These are phyloP conservation scores for Drosophila ercepeae DNA, from an alignment of 1,140 invertebrate species.

Conservation along the genomic window DNA sequence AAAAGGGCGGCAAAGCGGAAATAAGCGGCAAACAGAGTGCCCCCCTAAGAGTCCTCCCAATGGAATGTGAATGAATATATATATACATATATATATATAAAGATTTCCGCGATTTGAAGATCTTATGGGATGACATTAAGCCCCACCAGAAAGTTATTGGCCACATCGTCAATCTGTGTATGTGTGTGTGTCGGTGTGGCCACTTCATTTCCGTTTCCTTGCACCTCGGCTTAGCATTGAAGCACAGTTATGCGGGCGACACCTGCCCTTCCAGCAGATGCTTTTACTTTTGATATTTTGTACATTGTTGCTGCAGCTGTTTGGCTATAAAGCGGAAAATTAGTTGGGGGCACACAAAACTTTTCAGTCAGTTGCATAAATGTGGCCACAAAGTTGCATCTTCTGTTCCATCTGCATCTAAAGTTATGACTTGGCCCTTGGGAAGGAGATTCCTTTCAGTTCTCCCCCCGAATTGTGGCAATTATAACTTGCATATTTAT, in stretches of 20 bases:
- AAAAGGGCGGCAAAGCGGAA: conserved; percentile 48
- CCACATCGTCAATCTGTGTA: conserved; percentile 7
- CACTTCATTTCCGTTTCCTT: conserved; percentile 52
- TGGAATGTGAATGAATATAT: conserved; percentile 40
- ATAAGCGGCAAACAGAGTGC: conserved; percentile 53
- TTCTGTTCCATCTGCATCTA: conserved; percentile 1
- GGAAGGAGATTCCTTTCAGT: background rate
- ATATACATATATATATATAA: conserved; percentile 45
- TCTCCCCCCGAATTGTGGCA: background rate
- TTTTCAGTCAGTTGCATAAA: conserved; percentile 28
- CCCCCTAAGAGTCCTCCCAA: background rate
- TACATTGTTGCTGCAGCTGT: conserved; percentile 57
- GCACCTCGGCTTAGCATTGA: conserved; percentile 14
- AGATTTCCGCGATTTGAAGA: conserved; percentile 13
- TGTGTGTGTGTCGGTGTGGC: conserved; percentile 4
- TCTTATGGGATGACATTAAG: conserved; percentile 17
- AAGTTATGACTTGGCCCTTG: background rate
- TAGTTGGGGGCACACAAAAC: conserved; percentile 41
- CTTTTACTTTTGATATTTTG: conserved; percentile 3
- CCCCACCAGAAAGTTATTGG: conserved; percentile 25
- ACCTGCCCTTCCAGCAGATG: background rate
- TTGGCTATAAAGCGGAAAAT: conserved; percentile 52
- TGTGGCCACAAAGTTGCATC: conserved; percentile 56
- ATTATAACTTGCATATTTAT: conserved; percentile 32
- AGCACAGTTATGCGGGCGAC: conserved; percentile 1